A percentile compares a stretch with the other conserved stretches of the same genome.
Evolutionary conservation across 2,113 vertebrate genomes (phyloP).

Genomic region (Tupaia tana): DNA sequence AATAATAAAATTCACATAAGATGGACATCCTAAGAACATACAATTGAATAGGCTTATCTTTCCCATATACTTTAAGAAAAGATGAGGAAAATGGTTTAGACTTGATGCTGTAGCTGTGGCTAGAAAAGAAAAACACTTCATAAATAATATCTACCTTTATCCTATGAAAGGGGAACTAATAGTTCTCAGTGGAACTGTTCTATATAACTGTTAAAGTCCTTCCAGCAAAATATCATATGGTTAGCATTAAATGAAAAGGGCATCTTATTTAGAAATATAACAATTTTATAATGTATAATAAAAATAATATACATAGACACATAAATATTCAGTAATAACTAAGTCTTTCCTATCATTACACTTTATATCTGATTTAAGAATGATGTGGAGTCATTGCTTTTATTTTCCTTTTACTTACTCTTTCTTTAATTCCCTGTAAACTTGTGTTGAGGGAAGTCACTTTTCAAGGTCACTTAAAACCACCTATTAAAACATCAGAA

Average conservation of each 20-base stretch:
- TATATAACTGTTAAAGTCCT: background rate
- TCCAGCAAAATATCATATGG: background rate
- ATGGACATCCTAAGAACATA: background rate
- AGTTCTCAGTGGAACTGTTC: background rate
- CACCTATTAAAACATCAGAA: background rate
- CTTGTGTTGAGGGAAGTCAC: background rate
- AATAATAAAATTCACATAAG: background rate
- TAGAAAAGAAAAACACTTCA: slow-evolving; percentile 20
- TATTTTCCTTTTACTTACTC: background rate
- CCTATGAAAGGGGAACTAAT: background rate
- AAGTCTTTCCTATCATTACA: background rate
- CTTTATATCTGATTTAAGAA: background rate
- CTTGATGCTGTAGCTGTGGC: background rate
- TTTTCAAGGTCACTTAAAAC: background rate
- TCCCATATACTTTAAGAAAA: background rate
- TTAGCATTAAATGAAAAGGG: background rate
- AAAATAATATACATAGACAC: background rate
- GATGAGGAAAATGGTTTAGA: background rate
- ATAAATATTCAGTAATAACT: background rate
- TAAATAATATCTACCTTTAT: background rate
- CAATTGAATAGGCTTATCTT: background rate
- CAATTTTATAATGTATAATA: background rate
- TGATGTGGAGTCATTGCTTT: background rate
- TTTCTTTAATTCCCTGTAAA: background rate
- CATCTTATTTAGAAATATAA: slow-evolving; percentile 25